Percentiles rank a stretch among this genome's conserved stretches.
Evolutionary conservation across 92 coral and sea anemone species (phyloP).

Genomic region (Zoanthus solanderi): DNA sequence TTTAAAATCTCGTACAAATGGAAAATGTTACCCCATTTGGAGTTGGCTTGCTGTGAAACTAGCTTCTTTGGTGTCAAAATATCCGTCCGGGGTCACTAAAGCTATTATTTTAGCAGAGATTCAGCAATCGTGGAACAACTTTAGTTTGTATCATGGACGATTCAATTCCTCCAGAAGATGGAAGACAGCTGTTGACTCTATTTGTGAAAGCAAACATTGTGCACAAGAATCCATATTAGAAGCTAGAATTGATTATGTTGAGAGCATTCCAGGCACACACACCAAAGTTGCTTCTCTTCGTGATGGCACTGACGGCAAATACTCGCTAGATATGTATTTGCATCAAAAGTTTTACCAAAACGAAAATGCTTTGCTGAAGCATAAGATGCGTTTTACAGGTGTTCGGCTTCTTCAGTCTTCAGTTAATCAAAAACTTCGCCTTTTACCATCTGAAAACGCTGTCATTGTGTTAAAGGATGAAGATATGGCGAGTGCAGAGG

Average conservation of each 20-base stretch:
- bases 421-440: slow-evolving; percentile 64
- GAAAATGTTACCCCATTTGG: slow-evolving; percentile 90
- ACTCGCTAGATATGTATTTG: slow-evolving; percentile 85
- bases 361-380: slow-evolving; percentile 56
- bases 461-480: slow-evolving; percentile 71
- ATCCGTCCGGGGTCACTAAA: slow-evolving; percentile 92
- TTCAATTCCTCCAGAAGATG: slow-evolving; percentile 72
- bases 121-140: slow-evolving; percentile 88
- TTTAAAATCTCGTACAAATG: slow-evolving; percentile 71
- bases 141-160: slow-evolving; percentile 78
- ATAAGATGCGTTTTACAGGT: slow-evolving; percentile 81
- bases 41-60: slow-evolving; percentile 89
- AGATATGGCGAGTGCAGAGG: slow-evolving; percentile 14
- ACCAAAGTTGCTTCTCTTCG: slow-evolving; percentile 80
- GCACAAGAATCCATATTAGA: slow-evolving; percentile 88
- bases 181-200: slow-evolving; percentile 74
- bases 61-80: slow-evolving; percentile 78
- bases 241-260: slow-evolving; percentile 78
- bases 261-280: slow-evolving; percentile 81
- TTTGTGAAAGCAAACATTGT: slow-evolving; percentile 77
- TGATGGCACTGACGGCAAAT: slow-evolving; percentile 56
- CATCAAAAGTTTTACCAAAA: slow-evolving; percentile 90
- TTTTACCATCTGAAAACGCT: slow-evolving; percentile 90
- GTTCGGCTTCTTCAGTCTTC: slow-evolving; percentile 83
- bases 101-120: slow-evolving; percentile 95